Evolutionary conservation across 2,113 vertebrate genomes (phyloP).

Genomic region (Paedocypris sp.): DNA sequence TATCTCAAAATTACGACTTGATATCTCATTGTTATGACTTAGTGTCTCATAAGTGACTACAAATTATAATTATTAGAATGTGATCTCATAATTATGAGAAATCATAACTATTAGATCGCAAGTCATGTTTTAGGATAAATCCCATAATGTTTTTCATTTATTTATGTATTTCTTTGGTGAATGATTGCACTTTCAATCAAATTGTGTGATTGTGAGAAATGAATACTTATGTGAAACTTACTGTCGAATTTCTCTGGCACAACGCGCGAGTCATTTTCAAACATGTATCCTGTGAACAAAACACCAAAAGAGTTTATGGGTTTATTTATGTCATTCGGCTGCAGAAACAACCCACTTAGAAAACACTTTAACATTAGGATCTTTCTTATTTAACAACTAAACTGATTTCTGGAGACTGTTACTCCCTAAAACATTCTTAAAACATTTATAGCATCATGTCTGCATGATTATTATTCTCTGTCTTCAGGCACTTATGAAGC

Average conservation of each 20-base stretch:
- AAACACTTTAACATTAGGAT: not conserved
- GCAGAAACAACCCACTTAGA: not conserved
- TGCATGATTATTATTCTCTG: slow-evolving; percentile 12
- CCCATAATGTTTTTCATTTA: too few species aligned
- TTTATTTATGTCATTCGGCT: not conserved
- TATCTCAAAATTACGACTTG: too few species aligned
- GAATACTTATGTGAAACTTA: slow-evolving; percentile 42
- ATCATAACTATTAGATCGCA: too few species aligned
- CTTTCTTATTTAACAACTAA: not conserved
- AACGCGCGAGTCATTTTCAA: slow-evolving; percentile 86
- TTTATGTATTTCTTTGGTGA: not conserved
- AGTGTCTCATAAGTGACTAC: too few species aligned
- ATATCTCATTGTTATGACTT: too few species aligned
- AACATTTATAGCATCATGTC: not conserved
- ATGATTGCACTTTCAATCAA: not conserved
- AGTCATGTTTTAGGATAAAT: too few species aligned
- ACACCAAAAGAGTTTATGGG: not conserved
- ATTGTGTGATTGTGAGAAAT: not conserved
- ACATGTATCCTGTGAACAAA: slow-evolving; percentile 71
- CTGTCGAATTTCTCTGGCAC: slow-evolving; percentile 96
- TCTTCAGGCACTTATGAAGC: slow-evolving; percentile 6
- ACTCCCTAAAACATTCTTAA: not conserved
- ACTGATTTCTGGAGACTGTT: not conserved
- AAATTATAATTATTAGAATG: too few species aligned
- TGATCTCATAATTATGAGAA: too few species aligned